Evolutionary conservation across 2,888 invertebrate genomes (phyloP).

Genomic region (Taphrorychus bicolor): DNA sequence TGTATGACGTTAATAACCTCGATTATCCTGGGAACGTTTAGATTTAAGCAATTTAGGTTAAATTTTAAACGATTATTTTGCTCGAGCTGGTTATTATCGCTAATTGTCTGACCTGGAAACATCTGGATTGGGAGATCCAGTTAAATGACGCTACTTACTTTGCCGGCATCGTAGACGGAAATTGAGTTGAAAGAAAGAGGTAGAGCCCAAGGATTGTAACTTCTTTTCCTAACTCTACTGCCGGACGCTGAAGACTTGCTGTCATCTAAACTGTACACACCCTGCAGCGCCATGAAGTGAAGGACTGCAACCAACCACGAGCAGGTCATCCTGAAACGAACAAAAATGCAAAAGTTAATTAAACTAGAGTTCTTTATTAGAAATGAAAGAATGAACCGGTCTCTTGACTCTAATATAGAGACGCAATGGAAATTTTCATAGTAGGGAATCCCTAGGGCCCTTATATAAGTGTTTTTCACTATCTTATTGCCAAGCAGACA

Average conservation of each 20-base stretch:
- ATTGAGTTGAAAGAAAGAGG: constrained; percentile 5
- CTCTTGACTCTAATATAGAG: not conserved
- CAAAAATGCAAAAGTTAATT: not conserved
- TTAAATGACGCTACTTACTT: constrained; percentile 29
- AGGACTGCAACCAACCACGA: too few relatives aligned
- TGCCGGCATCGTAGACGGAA: constrained; percentile 23
- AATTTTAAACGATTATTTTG: not conserved
- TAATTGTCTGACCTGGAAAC: not conserved
- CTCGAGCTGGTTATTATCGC: not conserved
- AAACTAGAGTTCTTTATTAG: not conserved
- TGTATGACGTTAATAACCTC: not conserved
- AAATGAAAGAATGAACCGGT: not conserved
- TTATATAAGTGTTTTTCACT: not conserved
- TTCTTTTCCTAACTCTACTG: constrained; percentile 1
- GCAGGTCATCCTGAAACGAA: not conserved
- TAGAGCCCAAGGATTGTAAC: constrained; percentile 14
- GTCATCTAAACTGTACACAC: not conserved
- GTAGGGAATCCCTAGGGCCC: not conserved
- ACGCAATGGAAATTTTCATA: not conserved
- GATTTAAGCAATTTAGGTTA: too few relatives aligned
- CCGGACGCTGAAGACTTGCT: too few relatives aligned
- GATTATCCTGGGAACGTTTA: not conserved
- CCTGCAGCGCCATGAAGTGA: not conserved
- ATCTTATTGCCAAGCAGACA: not conserved
- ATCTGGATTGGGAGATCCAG: not conserved